Percentiles rank a stretch among this genome's conserved stretches.
phyloP scores from a whole-genome alignment of 2,888 invertebrate species.

The Dichetophora obliterata region DNA sequence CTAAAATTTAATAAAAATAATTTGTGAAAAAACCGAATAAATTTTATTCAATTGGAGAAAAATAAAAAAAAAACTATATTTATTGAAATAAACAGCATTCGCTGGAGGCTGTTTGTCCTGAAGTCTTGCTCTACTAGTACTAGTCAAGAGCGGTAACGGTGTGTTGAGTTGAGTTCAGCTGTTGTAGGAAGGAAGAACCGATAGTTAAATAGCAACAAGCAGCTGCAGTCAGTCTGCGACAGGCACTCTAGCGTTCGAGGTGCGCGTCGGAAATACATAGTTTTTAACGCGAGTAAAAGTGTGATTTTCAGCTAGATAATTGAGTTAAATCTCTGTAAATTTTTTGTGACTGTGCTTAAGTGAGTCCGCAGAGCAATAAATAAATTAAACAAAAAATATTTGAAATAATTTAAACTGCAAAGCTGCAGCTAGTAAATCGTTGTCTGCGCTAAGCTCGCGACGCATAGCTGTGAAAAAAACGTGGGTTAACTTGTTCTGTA shows the following conservation, averaged over 20 bases:
- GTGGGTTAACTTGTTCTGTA: background rate
- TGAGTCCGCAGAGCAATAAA: too few relatives aligned
- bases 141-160: constrained; percentile 8
- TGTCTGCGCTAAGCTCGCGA: background rate
- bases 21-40: background rate
- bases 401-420: background rate
- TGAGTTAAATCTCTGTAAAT: background rate
- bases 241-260: constrained; percentile 46
- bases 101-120: constrained; percentile 2
- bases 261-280: constrained; percentile 22
- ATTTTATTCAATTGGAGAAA: background rate
- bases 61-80: background rate
- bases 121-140: background rate
- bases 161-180: constrained; percentile 45
- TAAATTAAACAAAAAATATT: background rate
- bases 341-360: background rate
- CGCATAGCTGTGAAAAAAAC: background rate
- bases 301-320: background rate
- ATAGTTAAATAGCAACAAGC: background rate
- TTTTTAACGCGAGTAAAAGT: background rate
- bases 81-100: background rate
- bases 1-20: constrained; percentile 31
- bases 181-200: background rate
- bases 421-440: background rate
- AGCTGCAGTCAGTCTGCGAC: constrained; percentile 44